Evolutionary conservation across 2,888 invertebrate species (phyloP), one percentile per base, ranked within the genome.

Genomic region (Eilema griseolum): DNA sequence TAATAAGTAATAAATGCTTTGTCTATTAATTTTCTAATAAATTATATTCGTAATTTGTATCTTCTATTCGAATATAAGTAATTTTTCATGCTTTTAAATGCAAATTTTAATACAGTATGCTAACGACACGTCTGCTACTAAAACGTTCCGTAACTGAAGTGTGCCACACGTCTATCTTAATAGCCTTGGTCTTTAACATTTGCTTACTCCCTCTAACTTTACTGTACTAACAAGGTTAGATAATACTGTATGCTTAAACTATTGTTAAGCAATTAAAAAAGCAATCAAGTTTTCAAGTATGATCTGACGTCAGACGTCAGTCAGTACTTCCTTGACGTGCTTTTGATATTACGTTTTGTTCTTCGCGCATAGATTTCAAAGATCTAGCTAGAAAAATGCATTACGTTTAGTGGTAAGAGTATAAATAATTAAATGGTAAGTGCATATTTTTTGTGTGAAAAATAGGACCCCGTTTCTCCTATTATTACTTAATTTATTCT

Each of bases 41-140:
- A n/a, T 24, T 23, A 10, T 56, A 52, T 63, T 70, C 5, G 20
- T 10, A 41, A 5, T 0, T 10, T 46, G 16, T 37, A 46, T 57
- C 28, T 56, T 20, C 11, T 12, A 46, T 57, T 37, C 11, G n/a
- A 59, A 23, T 24, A 31, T 56, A 52, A n/a, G 52, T 52, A n/a
- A 66, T 26, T 56, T 41, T 28, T 41, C 56, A 52, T 16, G 28
- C 31, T 59, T 82, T 70, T 64, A 76, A 82, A 69, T 76, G 71
- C 65, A 72, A 76, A 23, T 74, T 73, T 28, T 23, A 5, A 61
- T n/a, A 57, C 69, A 64, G 37, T 71, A 69, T 61, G 76, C 64
- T 16, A 46, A 63, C 73, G 81, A 82, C 81, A 81, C 81, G 81
- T 81, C 78, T 70, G 28, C 78, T 73, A 8, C 4, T 57, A 61